Percentiles rank a stretch among this genome's conserved stretches.
phyloP scores from a whole-genome alignment of 2,797 vertebrate genomes.

The Pangasius mekongensis region DNA sequence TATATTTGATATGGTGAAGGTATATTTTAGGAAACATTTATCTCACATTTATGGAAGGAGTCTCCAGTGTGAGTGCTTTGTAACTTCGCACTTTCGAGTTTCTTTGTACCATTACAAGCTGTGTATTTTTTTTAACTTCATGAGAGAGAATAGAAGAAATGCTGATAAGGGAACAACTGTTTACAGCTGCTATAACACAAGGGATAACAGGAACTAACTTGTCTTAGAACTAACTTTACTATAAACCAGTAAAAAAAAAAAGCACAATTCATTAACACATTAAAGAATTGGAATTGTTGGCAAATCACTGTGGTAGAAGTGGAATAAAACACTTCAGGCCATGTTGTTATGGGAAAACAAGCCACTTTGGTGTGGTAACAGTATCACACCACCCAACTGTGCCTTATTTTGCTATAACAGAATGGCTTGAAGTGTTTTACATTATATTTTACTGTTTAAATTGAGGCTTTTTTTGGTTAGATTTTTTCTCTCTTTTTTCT shows the following conservation, averaged over 20 bases:
- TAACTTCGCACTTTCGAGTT: too few species aligned
- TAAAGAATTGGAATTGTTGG: not conserved
- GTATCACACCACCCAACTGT: not conserved
- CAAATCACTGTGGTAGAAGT: not conserved
- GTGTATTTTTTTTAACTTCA: too few species aligned
- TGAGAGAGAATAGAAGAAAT: too few species aligned
- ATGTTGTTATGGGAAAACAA: not conserved
- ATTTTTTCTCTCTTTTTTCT: not conserved
- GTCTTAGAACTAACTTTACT: not conserved
- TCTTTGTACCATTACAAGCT: too few species aligned
- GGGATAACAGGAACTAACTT: not conserved
- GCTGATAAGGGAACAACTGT: too few species aligned
- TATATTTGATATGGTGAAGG: too few species aligned
- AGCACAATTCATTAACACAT: not conserved
- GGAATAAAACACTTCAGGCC: not conserved
- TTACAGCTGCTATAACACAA: not conserved
- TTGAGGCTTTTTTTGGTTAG: not conserved
- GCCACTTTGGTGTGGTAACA: not conserved
- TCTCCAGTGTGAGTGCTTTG: not conserved
- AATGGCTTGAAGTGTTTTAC: not conserved
- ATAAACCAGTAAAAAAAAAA: not conserved
- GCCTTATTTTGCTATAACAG: not conserved
- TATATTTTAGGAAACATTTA: not conserved
- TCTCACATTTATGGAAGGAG: not conserved
- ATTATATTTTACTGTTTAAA: not conserved